Evolutionary conservation across 1,140 invertebrate genomes (phyloP).

Genomic region (Phenacoccus solenopsis): DNA sequence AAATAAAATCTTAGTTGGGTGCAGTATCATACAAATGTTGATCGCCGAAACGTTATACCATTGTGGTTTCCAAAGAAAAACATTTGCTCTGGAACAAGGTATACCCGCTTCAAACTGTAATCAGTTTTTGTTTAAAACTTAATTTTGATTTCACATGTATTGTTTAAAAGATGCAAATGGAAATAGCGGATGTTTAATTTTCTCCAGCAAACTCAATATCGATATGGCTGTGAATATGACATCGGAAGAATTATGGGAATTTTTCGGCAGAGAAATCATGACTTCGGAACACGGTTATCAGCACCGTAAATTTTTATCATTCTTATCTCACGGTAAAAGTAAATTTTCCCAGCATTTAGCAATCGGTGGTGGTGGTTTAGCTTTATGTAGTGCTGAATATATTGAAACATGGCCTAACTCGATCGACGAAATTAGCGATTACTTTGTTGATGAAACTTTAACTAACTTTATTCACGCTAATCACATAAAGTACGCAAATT

Average conservation of each 20-base stretch:
- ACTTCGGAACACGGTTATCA: conserved; percentile 45
- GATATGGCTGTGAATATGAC: conserved; percentile 56
- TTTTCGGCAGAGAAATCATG: conserved; percentile 67
- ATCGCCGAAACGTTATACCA: conserved; percentile 79
- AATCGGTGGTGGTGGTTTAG: conserved; percentile 76
- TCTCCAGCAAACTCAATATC: conserved; percentile 54
- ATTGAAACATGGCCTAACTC: conserved; percentile 77
- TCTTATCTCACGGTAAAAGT: conserved; percentile 55
- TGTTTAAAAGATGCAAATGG: conserved; percentile 28
- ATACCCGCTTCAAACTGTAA: too few species aligned
- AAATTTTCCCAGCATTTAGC: conserved; percentile 49
- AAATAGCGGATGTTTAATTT: conserved; percentile 48
- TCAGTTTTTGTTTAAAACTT: too few species aligned
- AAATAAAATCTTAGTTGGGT: conserved; percentile 59
- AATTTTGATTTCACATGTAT: conserved; percentile 24
- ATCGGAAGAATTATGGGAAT: conserved; percentile 69
- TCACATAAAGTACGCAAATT: not conserved
- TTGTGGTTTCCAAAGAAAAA: conserved; percentile 60
- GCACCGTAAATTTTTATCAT: conserved; percentile 72
- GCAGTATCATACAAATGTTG: conserved; percentile 69
- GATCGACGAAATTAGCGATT: conserved; percentile 47
- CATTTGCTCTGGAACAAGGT: conserved; percentile 62
- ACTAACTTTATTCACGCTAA: not conserved
- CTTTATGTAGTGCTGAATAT: conserved; percentile 78
- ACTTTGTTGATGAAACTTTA: not conserved